Percentiles rank a stretch among this genome's conserved stretches.
Conservation (phyloP, 2,113 vertebrate genomes). For the Merops nubicus region DNA sequence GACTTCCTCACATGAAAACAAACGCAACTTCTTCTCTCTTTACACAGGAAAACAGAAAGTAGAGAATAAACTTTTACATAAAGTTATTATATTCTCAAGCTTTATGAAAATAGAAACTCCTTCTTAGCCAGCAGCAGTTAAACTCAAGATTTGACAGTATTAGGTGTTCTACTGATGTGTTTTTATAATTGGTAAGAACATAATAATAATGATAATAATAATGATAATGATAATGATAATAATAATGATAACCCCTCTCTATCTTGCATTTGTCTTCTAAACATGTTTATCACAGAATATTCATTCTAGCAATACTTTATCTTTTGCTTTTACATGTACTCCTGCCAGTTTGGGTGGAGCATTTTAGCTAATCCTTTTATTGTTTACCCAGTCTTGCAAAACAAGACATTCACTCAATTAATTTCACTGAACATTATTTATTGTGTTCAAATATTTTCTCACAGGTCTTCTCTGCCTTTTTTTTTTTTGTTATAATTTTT, state of each 20-base stretch:
- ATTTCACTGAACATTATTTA: not conserved
- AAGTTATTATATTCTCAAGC: not conserved
- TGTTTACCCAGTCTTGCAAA: not conserved
- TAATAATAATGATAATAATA: too few species aligned
- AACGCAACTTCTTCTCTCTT: not conserved
- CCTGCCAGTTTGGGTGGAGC: fast-evolving
- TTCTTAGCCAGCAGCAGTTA: not conserved
- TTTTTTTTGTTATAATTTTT: not conserved
- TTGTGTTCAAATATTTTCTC: not conserved
- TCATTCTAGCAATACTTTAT: not conserved
- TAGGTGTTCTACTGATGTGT: not conserved
- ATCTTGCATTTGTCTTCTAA: not conserved
- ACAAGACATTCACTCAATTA: fast-evolving
- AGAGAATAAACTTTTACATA: not conserved
- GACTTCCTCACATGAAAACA: not conserved
- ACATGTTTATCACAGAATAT: not conserved
- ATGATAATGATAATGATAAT: too few species aligned
- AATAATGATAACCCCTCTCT: too few species aligned
- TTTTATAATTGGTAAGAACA: not conserved
- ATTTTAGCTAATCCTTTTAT: not conserved
- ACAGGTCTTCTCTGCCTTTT: fast-evolving
- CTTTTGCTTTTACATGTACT: not conserved
- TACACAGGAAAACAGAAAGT: not conserved
- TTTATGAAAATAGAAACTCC: not conserved
- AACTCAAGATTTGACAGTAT: not conserved